A percentile compares a stretch with the other conserved stretches of the same genome.
phyloP scores from a whole-genome alignment of 2,888 invertebrate genomes.

The Chromoteleia sp. region DNA sequence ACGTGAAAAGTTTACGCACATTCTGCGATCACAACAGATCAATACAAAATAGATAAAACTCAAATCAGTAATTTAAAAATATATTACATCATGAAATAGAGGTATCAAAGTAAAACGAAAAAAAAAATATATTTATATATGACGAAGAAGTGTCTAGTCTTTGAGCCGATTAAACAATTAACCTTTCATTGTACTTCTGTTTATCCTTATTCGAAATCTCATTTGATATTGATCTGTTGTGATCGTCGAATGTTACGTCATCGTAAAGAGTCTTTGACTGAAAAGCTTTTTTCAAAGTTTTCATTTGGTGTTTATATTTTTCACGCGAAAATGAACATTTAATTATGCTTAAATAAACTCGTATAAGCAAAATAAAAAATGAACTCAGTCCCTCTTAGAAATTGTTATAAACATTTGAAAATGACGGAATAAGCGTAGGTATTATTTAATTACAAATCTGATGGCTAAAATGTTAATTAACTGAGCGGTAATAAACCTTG shows the following conservation, averaged over 20 bases:
- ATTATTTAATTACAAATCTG: too few relatives aligned
- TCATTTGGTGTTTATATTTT: too few relatives aligned
- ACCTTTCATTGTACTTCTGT: conserved; percentile 23
- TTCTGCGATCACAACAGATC: conserved; percentile 69
- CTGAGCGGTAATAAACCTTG: too few relatives aligned
- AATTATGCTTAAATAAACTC: too few relatives aligned
- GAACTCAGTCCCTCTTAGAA: too few relatives aligned
- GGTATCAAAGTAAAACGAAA: conserved; percentile 20
- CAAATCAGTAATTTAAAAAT: conserved; percentile 54
- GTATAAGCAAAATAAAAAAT: too few relatives aligned
- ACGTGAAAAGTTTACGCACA: conserved; percentile 68
- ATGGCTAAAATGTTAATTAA: too few relatives aligned
- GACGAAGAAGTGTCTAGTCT: conserved; percentile 8
- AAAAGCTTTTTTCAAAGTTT: background rate
- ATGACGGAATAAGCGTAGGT: too few relatives aligned
- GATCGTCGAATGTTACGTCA: conserved; percentile 34
- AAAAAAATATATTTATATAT: background rate
- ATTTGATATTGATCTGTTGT: conserved; percentile 59
- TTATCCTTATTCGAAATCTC: conserved; percentile 31
- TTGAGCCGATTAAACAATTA: conserved; percentile 25
- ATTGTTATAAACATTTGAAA: too few relatives aligned
- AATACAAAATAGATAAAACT: conserved; percentile 68
- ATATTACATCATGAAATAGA: conserved; percentile 46
- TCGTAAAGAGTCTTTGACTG: conserved; percentile 28
- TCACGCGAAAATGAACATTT: too few relatives aligned